Evolutionary conservation across 2,888 invertebrate species (phyloP), one percentile per base, ranked within the genome.

Genomic region (Mesodorylaimus sp.): DNA sequence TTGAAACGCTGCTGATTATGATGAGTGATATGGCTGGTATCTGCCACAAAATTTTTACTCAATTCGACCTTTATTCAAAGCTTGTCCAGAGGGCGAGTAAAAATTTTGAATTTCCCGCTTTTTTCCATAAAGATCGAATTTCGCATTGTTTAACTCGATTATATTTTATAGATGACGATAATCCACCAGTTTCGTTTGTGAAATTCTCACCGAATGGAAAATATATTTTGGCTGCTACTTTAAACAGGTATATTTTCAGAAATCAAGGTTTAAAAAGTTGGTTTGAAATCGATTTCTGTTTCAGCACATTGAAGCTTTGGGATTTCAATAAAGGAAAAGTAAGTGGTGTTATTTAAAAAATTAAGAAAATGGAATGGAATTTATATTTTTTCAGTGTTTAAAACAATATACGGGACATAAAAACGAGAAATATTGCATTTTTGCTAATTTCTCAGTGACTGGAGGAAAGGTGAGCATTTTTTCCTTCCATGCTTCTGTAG

Each of bases 171-270:
- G 97, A 99, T 67, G 93, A 97, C 66, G 95, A 99, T 66, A 99
- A 99, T 72, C 95, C 95, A 10, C 97, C 97, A 0, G 97, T 97
- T 10, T 95, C 97, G 5, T 97, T 95, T 72, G 97, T 95, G 0
- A 97, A 97, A 70, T 97, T 99, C 72, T 97, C 95, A 45, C 97
- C 97, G 0, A 97, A 97, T 70, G 97, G 97, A 61, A 99, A 97
- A 72, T 97, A 97, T 65, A 95, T 97, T 56, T 73, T 99, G 57
- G 93, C 95, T 19, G 95, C 95, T 7, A 97, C 97, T 0, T 71
- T 99, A 50, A 97, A 99, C 71, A 95, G 93, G 73, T 73, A 13
- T 10, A 16, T 27, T 10, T 43, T 45, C 21, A 42, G 16, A 24
- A 25, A 47, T 42, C 7, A 44, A 1, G 21, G 26, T 23, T 27